Base-by-base conservation (phyloP, 2,888 invertebrate genomes). In the Chrysolina oricalcia region DNA sequence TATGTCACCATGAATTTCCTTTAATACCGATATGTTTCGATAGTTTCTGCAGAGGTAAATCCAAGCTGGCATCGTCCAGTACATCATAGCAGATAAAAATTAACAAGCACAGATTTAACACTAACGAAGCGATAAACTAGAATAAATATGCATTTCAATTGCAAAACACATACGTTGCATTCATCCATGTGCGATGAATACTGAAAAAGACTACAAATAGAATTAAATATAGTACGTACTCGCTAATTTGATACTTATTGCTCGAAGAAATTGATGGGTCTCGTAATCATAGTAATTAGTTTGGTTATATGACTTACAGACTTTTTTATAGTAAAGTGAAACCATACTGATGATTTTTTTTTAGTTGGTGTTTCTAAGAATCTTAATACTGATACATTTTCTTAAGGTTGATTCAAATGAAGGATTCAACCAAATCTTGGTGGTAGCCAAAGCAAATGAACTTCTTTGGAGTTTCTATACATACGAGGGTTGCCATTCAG, bases 111-210 rank as follows among this genome's bases (percentile, higher is more conserved):
- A n/a, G 27, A 50, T 53, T 50, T n/a, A 68, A 53, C 68, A 43
- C 68, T 53, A 68, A 68, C 68, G 35, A 53, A 40, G 40, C 35
- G 17, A 68, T 15, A 19, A 40, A 53, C 19, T 15, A 13, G 68
- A 68, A 68, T 48, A 41, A 66, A 66, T 43, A 48, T 48, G 50
- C 23, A 68, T 68, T 68, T 50, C 53, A 68, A 68, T 68, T 56
- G 68, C 48, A 50, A 67, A 66, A 67, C 35, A 23, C 43, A 68
- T 13, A 35, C n/a, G n/a, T 59, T 35, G n/a, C 27, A 59, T 35
- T 59, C 59, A 59, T 10, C n/a, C 59, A 59, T 27, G 59, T 59
- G 35, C 35, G 17, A 59, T 59, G 17, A 59, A 59, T 35, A 59
- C 35, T 59, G 35, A 35, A 59, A 53, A 59, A 27, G 35, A 35